Percentiles rank a stretch among this genome's conserved stretches.
phyloP scores from a whole-genome alignment of 2,113 vertebrate genomes.

The Eptesicus fuscus region DNA sequence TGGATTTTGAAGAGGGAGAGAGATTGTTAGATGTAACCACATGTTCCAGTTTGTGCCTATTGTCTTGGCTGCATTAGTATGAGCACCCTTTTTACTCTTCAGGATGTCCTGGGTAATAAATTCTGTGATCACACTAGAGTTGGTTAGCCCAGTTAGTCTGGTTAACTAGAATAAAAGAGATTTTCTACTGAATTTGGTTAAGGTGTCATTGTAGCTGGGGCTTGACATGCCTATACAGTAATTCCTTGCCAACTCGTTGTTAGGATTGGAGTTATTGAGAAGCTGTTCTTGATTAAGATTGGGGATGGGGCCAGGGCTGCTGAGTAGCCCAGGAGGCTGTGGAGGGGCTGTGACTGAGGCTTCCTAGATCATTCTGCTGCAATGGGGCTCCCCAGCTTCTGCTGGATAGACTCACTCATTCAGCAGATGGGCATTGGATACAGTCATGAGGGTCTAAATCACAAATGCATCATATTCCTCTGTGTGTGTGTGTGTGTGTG shows the following conservation, averaged over 20 bases:
- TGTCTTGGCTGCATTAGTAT: neutral
- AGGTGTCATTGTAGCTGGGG: neutral
- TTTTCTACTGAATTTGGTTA: neutral
- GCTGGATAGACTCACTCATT: fast-evolving
- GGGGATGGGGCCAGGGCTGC: neutral
- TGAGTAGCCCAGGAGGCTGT: neutral
- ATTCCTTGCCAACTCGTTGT: neutral
- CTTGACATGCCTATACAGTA: neutral
- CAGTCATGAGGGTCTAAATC: neutral
- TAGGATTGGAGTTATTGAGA: neutral
- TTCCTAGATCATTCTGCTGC: neutral
- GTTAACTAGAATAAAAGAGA: neutral
- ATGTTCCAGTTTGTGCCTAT: neutral
- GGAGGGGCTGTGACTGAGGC: too few relatives aligned
- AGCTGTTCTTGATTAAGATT: neutral
- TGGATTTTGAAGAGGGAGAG: neutral
- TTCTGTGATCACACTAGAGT: neutral
- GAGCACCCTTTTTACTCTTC: neutral
- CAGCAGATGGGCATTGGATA: neutral
- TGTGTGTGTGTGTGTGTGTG: neutral
- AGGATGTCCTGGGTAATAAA: neutral
- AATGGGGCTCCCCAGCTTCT: fast-evolving
- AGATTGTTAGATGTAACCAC: neutral
- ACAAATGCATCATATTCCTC: neutral
- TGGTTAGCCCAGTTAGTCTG: neutral